Evolutionary conservation across 2,797 vertebrate species (phyloP), one percentile per base, ranked within the genome.

Genomic region (Sebastes matsubarae): DNA sequence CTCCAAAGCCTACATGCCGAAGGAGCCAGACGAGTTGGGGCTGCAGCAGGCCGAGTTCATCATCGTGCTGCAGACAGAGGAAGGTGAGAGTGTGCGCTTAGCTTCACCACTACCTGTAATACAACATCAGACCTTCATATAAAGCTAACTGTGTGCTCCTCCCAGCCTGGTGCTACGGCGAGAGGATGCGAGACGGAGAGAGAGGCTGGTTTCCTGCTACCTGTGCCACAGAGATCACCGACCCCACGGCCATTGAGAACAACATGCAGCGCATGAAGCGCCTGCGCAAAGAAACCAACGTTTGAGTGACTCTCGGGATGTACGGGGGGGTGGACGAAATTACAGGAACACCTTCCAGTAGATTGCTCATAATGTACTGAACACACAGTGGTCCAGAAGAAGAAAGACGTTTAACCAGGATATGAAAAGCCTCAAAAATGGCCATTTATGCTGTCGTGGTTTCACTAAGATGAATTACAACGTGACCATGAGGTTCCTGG

Each of bases 181-280:
- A 99, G 89, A 89, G 98, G 34, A 96, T 99, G 82, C 89, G 97
- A 3, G 98, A 99, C 0, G 98, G 98, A 0, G 96, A 97, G 75
- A 90, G 59, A 1, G 99, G 99, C 81, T 99, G 99, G 99, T 99
- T 99, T 78, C 98, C 98, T 0, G 94, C 96, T 29, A 88, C 82
- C 80, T 96, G 96, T 2, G 96, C 97, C 42, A 96, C 91, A 29
- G 91, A 92, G 88, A 99, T 99, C 95, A 99, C 98, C 4, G 96
- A 94, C 89, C 96, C 89, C 0, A 69, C 82, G 0, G 95, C 96
- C 0, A 97, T 97, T 29, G 96, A 97, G 81, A 91, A 90, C 87
- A 99, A 99, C 0, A 92, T 99, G 9, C 96, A 96, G 20, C 95
- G 97, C 0, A 97, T 99, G 97, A 97, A 97, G 90, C 95, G 98